These are phyloP conservation scores for Hyalella azteca DNA, from an alignment of 2,888 invertebrate genomes.

Conservation along the genomic window DNA sequence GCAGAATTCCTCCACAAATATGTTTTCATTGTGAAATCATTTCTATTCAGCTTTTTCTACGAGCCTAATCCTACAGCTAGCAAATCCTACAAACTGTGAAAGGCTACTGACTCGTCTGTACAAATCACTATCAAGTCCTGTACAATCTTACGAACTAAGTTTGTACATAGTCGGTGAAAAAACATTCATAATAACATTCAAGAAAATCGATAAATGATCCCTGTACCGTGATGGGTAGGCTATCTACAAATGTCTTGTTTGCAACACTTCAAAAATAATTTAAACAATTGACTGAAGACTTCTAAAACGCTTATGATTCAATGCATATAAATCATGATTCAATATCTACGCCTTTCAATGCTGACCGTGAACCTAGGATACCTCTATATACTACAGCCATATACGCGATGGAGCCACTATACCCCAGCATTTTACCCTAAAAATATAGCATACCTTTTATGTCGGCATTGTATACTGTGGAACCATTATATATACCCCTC, in stretches of 20 bases:
- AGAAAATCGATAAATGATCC: neutral
- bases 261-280: neutral
- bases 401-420: too few relatives aligned
- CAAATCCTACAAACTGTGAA: constrained; percentile 6
- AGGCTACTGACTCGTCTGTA: neutral
- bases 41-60: neutral
- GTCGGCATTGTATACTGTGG: too few relatives aligned
- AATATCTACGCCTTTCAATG: too few relatives aligned
- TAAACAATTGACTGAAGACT: neutral
- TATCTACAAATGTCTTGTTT: neutral
- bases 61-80: neutral
- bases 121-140: constrained; percentile 12
- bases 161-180: constrained; percentile 20
- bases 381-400: too few relatives aligned
- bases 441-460: too few relatives aligned
- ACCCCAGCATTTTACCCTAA: too few relatives aligned
- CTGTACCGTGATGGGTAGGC: too few relatives aligned
- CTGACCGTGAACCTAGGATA: too few relatives aligned
- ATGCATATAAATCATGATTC: neutral
- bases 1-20: neutral
- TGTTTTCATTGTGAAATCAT: neutral
- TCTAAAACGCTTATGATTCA: neutral
- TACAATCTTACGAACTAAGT: constrained; percentile 18
- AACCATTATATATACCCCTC: too few relatives aligned
- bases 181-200: neutral